phyloP scores from a whole-genome alignment of 2,888 invertebrate species.

The Steinernema hermaphroditum region DNA sequence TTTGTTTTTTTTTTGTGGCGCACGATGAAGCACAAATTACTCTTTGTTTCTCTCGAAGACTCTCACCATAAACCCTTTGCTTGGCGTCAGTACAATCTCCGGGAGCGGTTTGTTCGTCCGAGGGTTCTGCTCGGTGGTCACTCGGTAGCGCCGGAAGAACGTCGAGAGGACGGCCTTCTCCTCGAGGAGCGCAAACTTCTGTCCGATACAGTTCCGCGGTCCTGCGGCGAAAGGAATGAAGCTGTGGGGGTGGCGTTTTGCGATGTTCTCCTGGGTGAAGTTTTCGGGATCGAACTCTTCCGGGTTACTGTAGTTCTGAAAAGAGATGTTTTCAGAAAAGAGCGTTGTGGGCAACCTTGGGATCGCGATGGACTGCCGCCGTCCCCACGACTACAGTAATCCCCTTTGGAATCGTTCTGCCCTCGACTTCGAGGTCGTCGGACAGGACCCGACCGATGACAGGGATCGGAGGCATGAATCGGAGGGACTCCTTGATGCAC shows the following conservation, averaged over 20 bases:
- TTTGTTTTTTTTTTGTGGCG: too few species aligned
- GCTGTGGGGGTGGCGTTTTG: conserved; percentile 53
- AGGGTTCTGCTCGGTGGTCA: conserved; percentile 38
- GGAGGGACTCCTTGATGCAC: conserved; percentile 46
- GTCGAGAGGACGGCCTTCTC: conserved; percentile 43
- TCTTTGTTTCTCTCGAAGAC: conserved; percentile 32
- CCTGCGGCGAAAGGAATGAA: conserved; percentile 64
- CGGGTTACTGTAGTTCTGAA: conserved; percentile 64
- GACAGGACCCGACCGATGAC: conserved; percentile 47
- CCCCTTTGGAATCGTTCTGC: conserved; percentile 61
- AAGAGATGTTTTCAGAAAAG: too few species aligned
- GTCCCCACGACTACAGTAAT: conserved; percentile 56
- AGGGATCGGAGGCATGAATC: conserved; percentile 49
- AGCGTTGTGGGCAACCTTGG: conserved; percentile 43
- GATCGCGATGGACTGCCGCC: conserved; percentile 67
- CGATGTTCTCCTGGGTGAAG: conserved; percentile 66
- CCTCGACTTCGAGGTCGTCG: conserved; percentile 60
- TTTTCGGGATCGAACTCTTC: conserved; percentile 68
- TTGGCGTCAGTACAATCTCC: conserved; percentile 40
- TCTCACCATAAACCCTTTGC: conserved; percentile 33
- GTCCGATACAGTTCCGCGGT: conserved; percentile 61
- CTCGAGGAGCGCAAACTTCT: conserved; percentile 24
- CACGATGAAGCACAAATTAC: too few species aligned
- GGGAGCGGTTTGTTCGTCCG: conserved; percentile 44
- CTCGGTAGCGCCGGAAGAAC: conserved; percentile 39